Evolutionary conservation across 2,797 vertebrate species (phyloP).

Genomic region (Anabas testudineus): DNA sequence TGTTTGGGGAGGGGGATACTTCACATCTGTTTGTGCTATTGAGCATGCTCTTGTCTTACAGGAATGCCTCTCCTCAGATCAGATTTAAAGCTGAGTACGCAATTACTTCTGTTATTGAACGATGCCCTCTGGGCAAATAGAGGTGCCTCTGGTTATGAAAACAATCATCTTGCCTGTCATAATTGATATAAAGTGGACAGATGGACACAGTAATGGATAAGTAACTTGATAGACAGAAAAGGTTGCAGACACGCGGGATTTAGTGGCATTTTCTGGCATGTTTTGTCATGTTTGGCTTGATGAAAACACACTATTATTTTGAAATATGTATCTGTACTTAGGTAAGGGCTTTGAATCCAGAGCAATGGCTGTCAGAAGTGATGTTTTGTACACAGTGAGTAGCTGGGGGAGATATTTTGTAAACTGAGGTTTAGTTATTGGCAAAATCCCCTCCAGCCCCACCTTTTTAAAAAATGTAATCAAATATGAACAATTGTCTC

Average conservation of each 20-base stretch:
- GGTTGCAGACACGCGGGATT: neutral
- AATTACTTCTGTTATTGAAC: conserved; percentile 38
- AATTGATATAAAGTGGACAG: conserved; percentile 26
- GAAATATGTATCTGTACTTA: conserved; percentile 9
- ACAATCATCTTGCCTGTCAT: conserved; percentile 9
- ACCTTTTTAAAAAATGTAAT: too few species aligned
- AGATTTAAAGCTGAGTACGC: conserved; percentile 31
- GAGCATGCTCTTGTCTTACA: conserved; percentile 22
- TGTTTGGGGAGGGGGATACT: neutral
- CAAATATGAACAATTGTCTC: neutral
- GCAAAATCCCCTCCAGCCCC: too few species aligned
- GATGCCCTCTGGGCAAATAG: conserved; percentile 19
- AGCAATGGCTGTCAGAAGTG: conserved; percentile 34
- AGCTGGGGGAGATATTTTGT: conserved; percentile 50
- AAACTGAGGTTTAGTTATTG: conserved; percentile 44
- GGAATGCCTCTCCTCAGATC: conserved; percentile 40
- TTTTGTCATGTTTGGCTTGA: conserved; percentile 3
- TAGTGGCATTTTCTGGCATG: neutral
- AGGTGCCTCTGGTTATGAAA: conserved; percentile 33
- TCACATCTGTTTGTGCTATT: conserved; percentile 39
- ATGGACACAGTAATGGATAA: neutral
- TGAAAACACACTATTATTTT: conserved; percentile 24
- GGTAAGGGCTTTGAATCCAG: neutral
- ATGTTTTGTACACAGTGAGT: conserved; percentile 46
- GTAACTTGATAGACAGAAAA: conserved; percentile 1